These are phyloP conservation scores for Cyprinodon tularosa DNA, from an alignment of 2,113 vertebrate genomes.

Conservation along the genomic window DNA sequence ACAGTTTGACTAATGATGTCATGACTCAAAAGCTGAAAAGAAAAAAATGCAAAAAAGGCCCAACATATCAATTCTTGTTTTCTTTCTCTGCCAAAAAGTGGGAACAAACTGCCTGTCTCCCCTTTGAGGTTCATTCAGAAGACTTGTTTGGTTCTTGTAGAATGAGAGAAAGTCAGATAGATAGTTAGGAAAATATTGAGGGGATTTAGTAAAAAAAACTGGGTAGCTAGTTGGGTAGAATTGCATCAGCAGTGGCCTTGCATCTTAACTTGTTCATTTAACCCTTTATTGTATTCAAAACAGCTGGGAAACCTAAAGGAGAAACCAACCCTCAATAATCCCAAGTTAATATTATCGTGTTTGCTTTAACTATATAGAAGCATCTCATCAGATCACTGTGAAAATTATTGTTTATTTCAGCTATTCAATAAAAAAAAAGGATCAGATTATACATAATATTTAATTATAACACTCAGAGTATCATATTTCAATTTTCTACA, in stretches of 20 bases:
- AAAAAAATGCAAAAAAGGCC: constrained; percentile 65
- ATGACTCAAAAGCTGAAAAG: constrained; percentile 73
- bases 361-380: background rate
- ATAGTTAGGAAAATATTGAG: constrained; percentile 31
- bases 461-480: no score
- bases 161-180: background rate
- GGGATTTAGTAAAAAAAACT: background rate
- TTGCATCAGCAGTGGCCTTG: constrained; percentile 17
- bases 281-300: background rate
- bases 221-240: constrained; percentile 20
- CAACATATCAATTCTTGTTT: constrained; percentile 54
- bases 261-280: constrained; percentile 3
- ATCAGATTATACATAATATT: no score
- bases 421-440: background rate
- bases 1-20: constrained; percentile 77
- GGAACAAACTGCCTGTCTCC: constrained; percentile 10
- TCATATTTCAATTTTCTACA: background rate
- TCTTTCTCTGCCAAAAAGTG: constrained; percentile 30
- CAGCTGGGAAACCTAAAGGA: background rate
- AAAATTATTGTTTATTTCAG: background rate
- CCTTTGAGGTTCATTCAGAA: constrained; percentile 26
- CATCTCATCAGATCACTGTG: background rate
- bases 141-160: constrained; percentile 34
- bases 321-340: background rate
- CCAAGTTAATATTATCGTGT: background rate